Percentiles rank a stretch among this genome's conserved stretches.
phyloP scores from a whole-genome alignment of 2,888 invertebrate genomes.

The Athripsodes cinereus region DNA sequence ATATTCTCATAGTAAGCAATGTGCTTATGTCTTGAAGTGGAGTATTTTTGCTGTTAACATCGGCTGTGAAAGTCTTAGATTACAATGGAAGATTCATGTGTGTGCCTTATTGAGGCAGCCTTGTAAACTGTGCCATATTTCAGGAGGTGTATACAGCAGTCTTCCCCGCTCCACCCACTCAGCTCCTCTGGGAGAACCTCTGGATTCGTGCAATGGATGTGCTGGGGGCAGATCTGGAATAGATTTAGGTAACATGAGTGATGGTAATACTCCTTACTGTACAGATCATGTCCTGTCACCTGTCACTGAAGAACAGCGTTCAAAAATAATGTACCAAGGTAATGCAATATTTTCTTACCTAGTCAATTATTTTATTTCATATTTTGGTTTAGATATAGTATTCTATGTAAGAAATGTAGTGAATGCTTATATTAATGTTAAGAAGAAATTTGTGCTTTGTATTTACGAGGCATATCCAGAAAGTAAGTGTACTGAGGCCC shows the following conservation, averaged over 20 bases:
- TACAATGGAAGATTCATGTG: too few relatives aligned
- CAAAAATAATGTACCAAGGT: constrained; percentile 37
- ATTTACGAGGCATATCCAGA: too few relatives aligned
- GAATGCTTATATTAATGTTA: too few relatives aligned
- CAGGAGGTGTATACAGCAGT: constrained; percentile 69
- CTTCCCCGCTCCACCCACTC: constrained; percentile 80
- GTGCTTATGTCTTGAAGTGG: too few relatives aligned
- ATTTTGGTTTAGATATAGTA: too few relatives aligned
- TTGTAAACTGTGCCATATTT: constrained; percentile 4
- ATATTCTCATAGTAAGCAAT: too few relatives aligned
- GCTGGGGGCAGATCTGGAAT: constrained; percentile 49
- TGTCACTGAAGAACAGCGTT: constrained; percentile 63
- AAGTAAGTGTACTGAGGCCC: too few relatives aligned
- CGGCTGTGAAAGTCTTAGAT: not conserved
- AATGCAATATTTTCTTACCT: not conserved
- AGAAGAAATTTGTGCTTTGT: too few relatives aligned
- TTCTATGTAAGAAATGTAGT: too few relatives aligned
- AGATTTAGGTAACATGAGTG: constrained; percentile 51
- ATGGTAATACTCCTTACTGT: constrained; percentile 49
- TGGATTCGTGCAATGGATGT: constrained; percentile 48
- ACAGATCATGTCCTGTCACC: constrained; percentile 52
- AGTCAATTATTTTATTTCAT: too few relatives aligned
- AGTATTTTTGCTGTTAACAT: not conserved
- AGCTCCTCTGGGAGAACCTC: constrained; percentile 52
- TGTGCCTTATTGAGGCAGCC: too few relatives aligned